phyloP scores from a whole-genome alignment of 2,797 vertebrate genomes.

The Salmo trutta region DNA sequence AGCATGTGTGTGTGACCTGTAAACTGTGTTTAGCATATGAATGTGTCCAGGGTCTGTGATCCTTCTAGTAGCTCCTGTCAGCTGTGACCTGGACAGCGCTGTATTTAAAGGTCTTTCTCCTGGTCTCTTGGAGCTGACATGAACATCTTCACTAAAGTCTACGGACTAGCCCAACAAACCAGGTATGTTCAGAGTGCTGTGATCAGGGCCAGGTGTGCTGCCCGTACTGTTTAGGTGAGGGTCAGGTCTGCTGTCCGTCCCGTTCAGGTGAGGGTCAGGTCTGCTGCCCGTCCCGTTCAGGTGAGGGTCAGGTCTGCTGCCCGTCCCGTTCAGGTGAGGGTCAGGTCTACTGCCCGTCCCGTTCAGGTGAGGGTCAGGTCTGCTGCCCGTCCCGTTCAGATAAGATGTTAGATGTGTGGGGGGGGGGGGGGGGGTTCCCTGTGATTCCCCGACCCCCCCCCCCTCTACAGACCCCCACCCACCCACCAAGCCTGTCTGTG shows the following conservation, averaged over 20 bases:
- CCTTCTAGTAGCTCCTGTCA: slow-evolving; percentile 63
- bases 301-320: no score
- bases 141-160: slow-evolving; percentile 82
- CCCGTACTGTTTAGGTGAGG: not conserved
- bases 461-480: no score
- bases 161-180: slow-evolving; percentile 80
- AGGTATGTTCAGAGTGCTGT: slow-evolving; percentile 70
- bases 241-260: not conserved
- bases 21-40: slow-evolving; percentile 77
- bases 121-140: slow-evolving; percentile 76
- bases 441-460: not conserved
- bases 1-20: slow-evolving; percentile 37
- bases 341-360: not conserved
- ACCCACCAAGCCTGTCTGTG: no score
- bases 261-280: not conserved
- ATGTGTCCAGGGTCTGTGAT: slow-evolving; percentile 58
- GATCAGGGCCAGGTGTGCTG: not conserved
- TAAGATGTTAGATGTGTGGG: no score
- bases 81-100: slow-evolving; percentile 38
- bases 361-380: not conserved
- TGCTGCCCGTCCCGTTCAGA: not conserved
- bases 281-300: not conserved
- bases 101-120: slow-evolving; percentile 77
- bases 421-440: not conserved
- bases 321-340: not conserved